phyloP scores from a whole-genome alignment of 2,888 invertebrate genomes.

The Serripes groenlandicus region DNA sequence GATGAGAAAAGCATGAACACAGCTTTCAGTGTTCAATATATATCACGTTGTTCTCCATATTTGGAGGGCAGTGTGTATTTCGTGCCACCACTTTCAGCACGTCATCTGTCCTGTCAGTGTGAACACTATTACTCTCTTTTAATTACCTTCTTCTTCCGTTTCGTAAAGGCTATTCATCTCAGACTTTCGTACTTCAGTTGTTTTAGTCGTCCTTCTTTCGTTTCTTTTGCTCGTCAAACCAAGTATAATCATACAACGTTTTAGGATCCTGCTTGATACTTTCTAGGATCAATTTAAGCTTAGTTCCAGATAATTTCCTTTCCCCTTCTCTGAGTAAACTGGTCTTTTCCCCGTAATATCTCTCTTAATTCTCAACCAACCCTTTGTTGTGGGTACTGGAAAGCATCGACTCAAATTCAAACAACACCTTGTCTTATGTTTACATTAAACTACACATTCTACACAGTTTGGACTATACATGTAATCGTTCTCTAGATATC shows the following conservation, averaged over 20 bases:
- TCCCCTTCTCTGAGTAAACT: slow-evolving; percentile 34
- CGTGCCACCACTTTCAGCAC: not conserved
- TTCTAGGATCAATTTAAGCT: slow-evolving; percentile 44
- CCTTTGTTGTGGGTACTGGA: too few species aligned
- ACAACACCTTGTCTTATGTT: slow-evolving; percentile 57
- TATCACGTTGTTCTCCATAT: slow-evolving; percentile 6
- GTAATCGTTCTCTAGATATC: too few species aligned
- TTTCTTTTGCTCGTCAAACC: slow-evolving; percentile 51
- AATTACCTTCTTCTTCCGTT: not conserved
- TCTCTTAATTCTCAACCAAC: too few species aligned
- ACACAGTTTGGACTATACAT: too few species aligned
- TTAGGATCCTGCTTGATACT: slow-evolving; percentile 50
- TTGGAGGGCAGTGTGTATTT: slow-evolving; percentile 7
- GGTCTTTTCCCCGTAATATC: slow-evolving; percentile 58
- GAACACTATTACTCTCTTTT: not conserved
- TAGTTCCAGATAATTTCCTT: slow-evolving; percentile 32
- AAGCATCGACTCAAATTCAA: too few species aligned
- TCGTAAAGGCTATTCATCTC: slow-evolving; percentile 17
- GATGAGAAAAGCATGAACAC: too few species aligned
- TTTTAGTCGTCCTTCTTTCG: slow-evolving; percentile 1
- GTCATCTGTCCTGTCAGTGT: slow-evolving; percentile 6
- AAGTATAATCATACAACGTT: slow-evolving; percentile 55
- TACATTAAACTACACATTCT: slow-evolving; percentile 60
- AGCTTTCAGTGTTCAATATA: not conserved
- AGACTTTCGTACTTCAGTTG: not conserved